Evolutionary conservation across 2,888 invertebrate genomes (phyloP).

Genomic region (Trachelus stipa): DNA sequence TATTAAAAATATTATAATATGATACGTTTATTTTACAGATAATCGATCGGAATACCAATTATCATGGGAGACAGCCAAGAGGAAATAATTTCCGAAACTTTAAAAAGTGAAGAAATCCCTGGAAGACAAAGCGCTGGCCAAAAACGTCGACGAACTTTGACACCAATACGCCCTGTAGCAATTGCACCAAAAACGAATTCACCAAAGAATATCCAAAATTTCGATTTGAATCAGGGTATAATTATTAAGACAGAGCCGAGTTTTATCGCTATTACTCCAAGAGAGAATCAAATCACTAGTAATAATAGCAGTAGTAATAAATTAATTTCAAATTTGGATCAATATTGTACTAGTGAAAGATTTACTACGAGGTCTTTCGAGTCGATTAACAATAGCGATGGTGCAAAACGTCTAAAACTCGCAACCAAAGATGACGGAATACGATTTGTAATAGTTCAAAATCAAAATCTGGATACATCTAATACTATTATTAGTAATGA

Average conservation of each 20-base stretch:
- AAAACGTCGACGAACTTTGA: slow-evolving; percentile 17
- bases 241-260: slow-evolving; percentile 15
- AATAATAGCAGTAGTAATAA: slow-evolving; percentile 13
- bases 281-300: slow-evolving; percentile 4
- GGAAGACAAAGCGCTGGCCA: slow-evolving; percentile 12
- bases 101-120: not conserved
- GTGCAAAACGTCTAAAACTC: slow-evolving; percentile 17
- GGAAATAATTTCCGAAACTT: slow-evolving; percentile 1
- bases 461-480: slow-evolving; percentile 9
- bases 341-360: not conserved
- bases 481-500: slow-evolving; percentile 12
- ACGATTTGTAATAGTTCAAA: slow-evolving; percentile 16
- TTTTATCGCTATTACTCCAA: slow-evolving; percentile 15
- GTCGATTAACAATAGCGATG: not conserved
- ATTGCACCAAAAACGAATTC: slow-evolving; percentile 26
- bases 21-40: not conserved
- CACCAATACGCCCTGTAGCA: slow-evolving; percentile 18
- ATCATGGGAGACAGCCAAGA: slow-evolving; percentile 15
- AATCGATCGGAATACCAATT: not conserved
- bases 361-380: not conserved
- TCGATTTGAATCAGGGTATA: slow-evolving; percentile 3
- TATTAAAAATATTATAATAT: not conserved
- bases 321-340: slow-evolving; percentile 3
- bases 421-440: slow-evolving; percentile 7
- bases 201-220: slow-evolving; percentile 9